Evolutionary conservation across 2,797 vertebrate species (phyloP), one percentile per base, ranked within the genome.

Genomic region (Sandelia bainsii): DNA sequence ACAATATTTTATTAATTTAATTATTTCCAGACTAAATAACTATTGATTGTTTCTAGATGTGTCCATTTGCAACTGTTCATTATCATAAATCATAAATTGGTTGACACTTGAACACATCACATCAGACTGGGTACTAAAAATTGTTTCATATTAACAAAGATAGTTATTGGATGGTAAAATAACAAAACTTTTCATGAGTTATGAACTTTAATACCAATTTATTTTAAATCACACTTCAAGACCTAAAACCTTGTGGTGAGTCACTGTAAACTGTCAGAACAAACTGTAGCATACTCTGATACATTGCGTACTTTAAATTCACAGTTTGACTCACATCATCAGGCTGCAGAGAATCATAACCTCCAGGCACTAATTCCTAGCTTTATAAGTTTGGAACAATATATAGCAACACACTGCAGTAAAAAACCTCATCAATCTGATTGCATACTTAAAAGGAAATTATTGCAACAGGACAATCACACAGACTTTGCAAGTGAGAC

Each of bases 381-480:
- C 27, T 32, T 45, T 49, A 5, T 44, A 8, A 45, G 27, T 34
- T 29, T 4, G 3, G 23, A 45, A 49, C 10, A 37, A 51, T 32
- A 32, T 32, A 32, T 22, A 63, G 29, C 46, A 54, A 53, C 20
- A 27, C 22, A 10, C 5, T 3, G 11, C 8, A 22, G 25, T n/a
- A 48, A 32, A 32, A 40, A 40, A 46, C 27, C 22, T 34, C 40
- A 44, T 12, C 27, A 19, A 7, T 22, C 22, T 32, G 6, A 76
- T 62, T 61, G 74, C 25, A 46, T 57, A 40, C 4, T 49, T 20
- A 60, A 60, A 72, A 48, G 8, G 45, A 61, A 75, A 77, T 27
- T 11, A 32, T 6, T 48, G 42, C 52, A 69, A 53, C 1, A 49
- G 23, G 10, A 65, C 42, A 56, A 23, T 7, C 14, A 37, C 32